Evolutionary conservation across 2,888 invertebrate genomes (phyloP), one percentile per base, ranked within the genome.

Genomic region (Allygus modestus): DNA sequence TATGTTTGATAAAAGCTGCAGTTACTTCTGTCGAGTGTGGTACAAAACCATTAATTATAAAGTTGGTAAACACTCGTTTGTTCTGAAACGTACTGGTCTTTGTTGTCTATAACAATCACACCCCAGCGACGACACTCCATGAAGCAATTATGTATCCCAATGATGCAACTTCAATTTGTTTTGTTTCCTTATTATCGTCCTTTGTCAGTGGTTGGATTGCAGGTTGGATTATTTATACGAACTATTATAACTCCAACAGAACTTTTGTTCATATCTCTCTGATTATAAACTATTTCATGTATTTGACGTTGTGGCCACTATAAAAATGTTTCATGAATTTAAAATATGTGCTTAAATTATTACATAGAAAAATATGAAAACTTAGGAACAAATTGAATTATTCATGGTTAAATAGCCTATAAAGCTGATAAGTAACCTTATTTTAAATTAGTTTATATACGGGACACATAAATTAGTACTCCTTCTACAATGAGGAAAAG

Each of bases 1-100:
- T 58, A 58, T 58, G 58, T 58, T 58, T 12, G 9, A 23, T 12
- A 23, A 26, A 4, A 58, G 58, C 12, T 51, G 51, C 26, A 23
- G 58, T 23, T 20, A 17, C 26, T 0, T 5, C 23, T 23, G 58
- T 12, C 23, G 58, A 23, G 23, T 51, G 51, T 15, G 51, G 15
- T 51, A 17, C 51, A 17, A 2, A 17, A 11, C 28, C 12, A 65
- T 31, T 31, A 65, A 65, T 65, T 65, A 4, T 31, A 65, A 65
- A 65, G 31, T 31, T 65, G 15, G 4, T 58, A 31, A 65, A 65
- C 65, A 65, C 28, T 28, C 31, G 65, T 31, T 65, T 65, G 65
- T 65, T 65, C 28, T 65, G 65, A 26, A 28, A 28, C 65, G 4
- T 23, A 15, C 31, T 15, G 15, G 28, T 28, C 65, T 31, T 65